Percentiles rank a stretch among this genome's conserved stretches.
Conservation (phyloP, 2,797 vertebrate species). For the Benthosema pterotum region DNA sequence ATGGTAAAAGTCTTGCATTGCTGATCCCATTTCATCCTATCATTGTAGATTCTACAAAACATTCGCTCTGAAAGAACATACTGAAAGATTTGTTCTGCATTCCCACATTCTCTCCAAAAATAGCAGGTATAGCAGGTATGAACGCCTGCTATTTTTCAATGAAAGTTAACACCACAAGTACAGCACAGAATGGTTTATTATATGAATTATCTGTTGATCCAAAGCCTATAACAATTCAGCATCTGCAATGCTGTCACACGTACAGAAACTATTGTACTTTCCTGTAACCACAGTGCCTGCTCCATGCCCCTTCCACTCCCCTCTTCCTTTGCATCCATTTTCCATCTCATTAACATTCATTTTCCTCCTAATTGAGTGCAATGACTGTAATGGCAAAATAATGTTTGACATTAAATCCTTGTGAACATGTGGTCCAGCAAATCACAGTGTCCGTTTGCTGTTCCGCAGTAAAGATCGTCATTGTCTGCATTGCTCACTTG, state of each 20-base stretch:
- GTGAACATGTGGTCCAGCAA: conserved; percentile 71
- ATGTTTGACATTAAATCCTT: conserved; percentile 82
- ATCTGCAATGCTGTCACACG: conserved; percentile 24
- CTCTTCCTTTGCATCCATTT: conserved; percentile 69
- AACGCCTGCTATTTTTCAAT: too few species aligned
- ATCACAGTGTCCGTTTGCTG: conserved; percentile 59
- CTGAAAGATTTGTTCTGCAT: too few species aligned
- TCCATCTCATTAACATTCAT: conserved; percentile 89
- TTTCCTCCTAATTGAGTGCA: conserved; percentile 85
- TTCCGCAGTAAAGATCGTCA: conserved; percentile 49
- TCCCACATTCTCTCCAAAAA: too few species aligned
- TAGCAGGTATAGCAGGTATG: too few species aligned
- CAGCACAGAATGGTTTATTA: too few species aligned
- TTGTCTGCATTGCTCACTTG: conserved; percentile 30
- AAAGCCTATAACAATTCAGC: conserved; percentile 18
- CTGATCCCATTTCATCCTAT: too few species aligned
- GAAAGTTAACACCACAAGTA: too few species aligned
- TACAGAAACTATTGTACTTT: conserved; percentile 32
- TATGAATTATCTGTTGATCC: too few species aligned
- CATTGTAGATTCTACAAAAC: too few species aligned
- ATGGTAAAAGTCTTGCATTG: background rate
- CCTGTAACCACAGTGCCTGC: conserved; percentile 37
- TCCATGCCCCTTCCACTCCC: conserved; percentile 72
- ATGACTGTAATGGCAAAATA: conserved; percentile 84
- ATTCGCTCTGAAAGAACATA: too few species aligned